Evolutionary conservation across 2,113 vertebrate genomes (phyloP), one percentile per base, ranked within the genome.

Genomic region (Seriola dumerili): DNA sequence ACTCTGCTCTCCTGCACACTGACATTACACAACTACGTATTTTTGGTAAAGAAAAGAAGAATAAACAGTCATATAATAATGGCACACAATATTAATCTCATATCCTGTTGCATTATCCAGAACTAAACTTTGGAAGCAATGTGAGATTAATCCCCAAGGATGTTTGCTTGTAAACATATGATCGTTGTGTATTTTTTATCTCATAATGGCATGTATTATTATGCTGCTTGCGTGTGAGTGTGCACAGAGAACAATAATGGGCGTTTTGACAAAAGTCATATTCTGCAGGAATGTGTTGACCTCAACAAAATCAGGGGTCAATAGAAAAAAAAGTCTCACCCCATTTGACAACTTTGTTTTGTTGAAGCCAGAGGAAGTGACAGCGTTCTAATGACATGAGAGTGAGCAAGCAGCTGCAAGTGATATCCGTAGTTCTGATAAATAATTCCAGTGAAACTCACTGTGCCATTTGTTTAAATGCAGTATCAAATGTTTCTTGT

Each of bases 141-240:
- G 58, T 23, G 21, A 40, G 11, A 46, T 68, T 25, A 61, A 62
- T 42, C 36, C 42, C 29, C 6, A 42, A 62, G 63, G 17, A 42
- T 42, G 36, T 50, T 70, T 63, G 7, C 29, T 32, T 61, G 23
- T 75, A 32, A 69, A 42, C 42, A 50, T 80, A 54, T 74, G 50
- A 19, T 71, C 34, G 4, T 29, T 46, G 46, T 54, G 36, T 52
- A 52, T n/a, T 8, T 52, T 6, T n/a, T 19, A 52, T 9, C 50
- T 1, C 50, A 21, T 9, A 8, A 21, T 52, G 50, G n/a, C 8
- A 8, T 52, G 17, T 21, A 52, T n/a, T 21, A 21, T 8, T 21
- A 4, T 21, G 50, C 50, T 3, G 6, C 48, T 19, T 6, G 48
- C 5, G 7, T 50, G 48, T 50, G 17, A 50, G 48, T 5, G 19